Evolutionary conservation across 2,888 invertebrate genomes (phyloP), one percentile per base, ranked within the genome.

Genomic region (Mimachlamys varia): DNA sequence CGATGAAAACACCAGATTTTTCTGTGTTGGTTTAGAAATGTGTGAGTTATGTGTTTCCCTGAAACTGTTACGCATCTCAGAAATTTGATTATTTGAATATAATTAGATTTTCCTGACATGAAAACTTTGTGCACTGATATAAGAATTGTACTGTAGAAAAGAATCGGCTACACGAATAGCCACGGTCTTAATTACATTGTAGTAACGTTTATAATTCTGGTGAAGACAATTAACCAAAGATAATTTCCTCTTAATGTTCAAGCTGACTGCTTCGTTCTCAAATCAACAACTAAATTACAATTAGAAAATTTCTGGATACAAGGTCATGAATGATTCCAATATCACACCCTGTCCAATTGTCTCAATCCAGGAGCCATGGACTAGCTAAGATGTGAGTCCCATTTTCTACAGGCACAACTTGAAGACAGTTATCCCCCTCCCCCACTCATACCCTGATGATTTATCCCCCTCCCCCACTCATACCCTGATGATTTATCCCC

Each of bases 51-150:
- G 76, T 5, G 33, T 76, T 76, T 76, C 44, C 7, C 44, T 33
- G 33, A 76, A 76, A 76, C 76, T 76, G 33, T n/a, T 58, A 76
- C 33, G 76, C 27, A 33, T 76, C 22, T 22, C 33, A 27, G 13
- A 33, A 76, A 76, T 76, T 76, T 76, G 33, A 76, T 76, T 76
- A 76, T 76, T 33, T 76, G 76, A 33, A 33, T 15, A 76, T 76
- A 76, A 76, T 76, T 76, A 27, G 33, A 76, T 76, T 76, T 76
- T 76, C 33, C 33, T 27, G 15, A 27, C 5, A 33, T 76, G 33
- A 76, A 76, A 1, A 22, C 33, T 4, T 3, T 76, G 76, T 76
- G 76, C 62, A 62, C 27, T 76, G 76, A 27, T 76, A 33, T 76
- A 76, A 76, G 33, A 76, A 76, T 33, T 76, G 76, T 27, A 76